Conservation (phyloP, 1,140 invertebrate genomes). For the Euschistus heros region DNA sequence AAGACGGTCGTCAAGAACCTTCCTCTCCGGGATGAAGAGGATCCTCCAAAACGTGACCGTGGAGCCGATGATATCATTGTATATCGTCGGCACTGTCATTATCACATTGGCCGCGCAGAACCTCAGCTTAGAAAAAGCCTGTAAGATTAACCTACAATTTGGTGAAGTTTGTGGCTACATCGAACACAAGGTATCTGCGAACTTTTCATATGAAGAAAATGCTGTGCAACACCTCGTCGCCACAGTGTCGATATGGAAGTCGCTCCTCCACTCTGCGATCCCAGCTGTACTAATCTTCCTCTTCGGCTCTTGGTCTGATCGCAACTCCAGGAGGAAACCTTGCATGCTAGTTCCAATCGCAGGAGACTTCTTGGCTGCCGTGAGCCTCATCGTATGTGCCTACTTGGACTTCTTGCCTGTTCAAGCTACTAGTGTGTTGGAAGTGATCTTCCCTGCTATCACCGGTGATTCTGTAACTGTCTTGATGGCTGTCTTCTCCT, state of each 20-base stretch:
- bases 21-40: slow-evolving; percentile 33
- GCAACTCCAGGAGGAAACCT: slow-evolving; percentile 59
- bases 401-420: slow-evolving; percentile 59
- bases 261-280: slow-evolving; percentile 59
- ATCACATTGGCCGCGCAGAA: slow-evolving; percentile 69
- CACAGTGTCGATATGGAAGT: slow-evolving; percentile 69
- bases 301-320: slow-evolving; percentile 44
- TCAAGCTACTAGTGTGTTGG: slow-evolving; percentile 60
- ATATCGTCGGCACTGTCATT: slow-evolving; percentile 68
- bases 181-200: slow-evolving; percentile 52
- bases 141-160: slow-evolving; percentile 63
- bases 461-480: slow-evolving; percentile 81
- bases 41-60: slow-evolving; percentile 55
- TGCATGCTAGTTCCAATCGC: slow-evolving; percentile 73
- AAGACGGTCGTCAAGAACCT: neutral
- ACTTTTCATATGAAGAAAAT: slow-evolving; percentile 57
- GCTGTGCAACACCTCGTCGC: slow-evolving; percentile 61
- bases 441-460: slow-evolving; percentile 64
- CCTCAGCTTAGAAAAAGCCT: slow-evolving; percentile 74
- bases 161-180: slow-evolving; percentile 60
- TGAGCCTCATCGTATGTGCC: slow-evolving; percentile 65
- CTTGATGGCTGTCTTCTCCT: slow-evolving; percentile 82
- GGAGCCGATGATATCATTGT: slow-evolving; percentile 65
- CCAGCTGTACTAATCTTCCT: slow-evolving; percentile 65
- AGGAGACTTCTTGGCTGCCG: slow-evolving; percentile 63